Base-by-base conservation (phyloP, 2,888 invertebrate species). In the Achlya flavicornis region DNA sequence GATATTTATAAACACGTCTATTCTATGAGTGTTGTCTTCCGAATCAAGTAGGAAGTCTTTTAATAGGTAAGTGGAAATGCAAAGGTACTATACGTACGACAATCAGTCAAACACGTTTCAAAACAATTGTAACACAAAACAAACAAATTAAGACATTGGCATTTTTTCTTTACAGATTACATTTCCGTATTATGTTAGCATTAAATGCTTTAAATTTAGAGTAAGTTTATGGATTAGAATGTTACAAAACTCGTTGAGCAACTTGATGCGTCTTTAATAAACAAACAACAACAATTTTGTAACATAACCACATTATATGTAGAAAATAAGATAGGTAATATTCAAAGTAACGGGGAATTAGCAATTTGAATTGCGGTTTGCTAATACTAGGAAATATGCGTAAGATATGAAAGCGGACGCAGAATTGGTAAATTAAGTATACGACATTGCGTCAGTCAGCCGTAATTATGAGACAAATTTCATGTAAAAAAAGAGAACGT, bases 1-100 rank as follows among this genome's bases (percentile, higher is more conserved):
- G 41, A 32, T 76, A 71, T 83, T 79, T 82, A 78, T 72, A 82
- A 83, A 81, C 70, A 78, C 66, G 60, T 60, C 63, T 58, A 68
- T 65, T 35, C 62, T 66, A 64, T 66, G 63, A 64, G 48, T 63
- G 63, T 53, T 53, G 60, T 43, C 60, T 60, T 41, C 41, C 26
- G 41, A 60, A 71, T 67, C 68, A 69, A 72, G 71, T 67, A 74
- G 77, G 77, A 78, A 74, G 69, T 64, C 61, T 26, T 62, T 69
- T 66, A 66, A 65, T 74, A 74, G 72, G 78, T 38, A 74, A 72
- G 78, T 38, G 11, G 16, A 59, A 59, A 41, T 59, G 59, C 38
- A 26, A 19, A 19, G n/a, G n/a, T 33, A 33, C n/a, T 0, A 58
- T 19, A 53, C 48, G 33, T 33, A 33, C 7, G 53, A 8, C 3